These are phyloP conservation scores for Pseudolaguvia tuberculata DNA, from an alignment of 2,113 vertebrate species.

Conservation along the genomic window DNA sequence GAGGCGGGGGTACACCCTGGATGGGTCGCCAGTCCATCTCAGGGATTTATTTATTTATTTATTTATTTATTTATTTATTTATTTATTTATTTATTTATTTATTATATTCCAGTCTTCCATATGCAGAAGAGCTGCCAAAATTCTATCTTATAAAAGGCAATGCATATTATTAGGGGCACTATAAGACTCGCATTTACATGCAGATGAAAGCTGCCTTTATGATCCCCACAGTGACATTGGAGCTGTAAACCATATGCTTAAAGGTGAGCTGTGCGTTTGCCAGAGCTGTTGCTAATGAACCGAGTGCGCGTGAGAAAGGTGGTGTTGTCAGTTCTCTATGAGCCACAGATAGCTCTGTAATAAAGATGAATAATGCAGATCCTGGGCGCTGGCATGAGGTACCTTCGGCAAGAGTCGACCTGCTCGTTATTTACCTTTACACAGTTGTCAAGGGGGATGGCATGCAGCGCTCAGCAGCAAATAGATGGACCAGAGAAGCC, in stretches of 20 bases:
- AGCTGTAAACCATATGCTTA: slow-evolving; percentile 26
- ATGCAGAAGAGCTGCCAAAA: background rate
- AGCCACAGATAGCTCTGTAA: slow-evolving; percentile 51
- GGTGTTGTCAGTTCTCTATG: slow-evolving; percentile 49
- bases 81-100: no score
- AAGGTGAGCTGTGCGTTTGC: slow-evolving; percentile 20
- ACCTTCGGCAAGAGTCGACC: slow-evolving; percentile 55
- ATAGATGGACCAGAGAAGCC: slow-evolving; percentile 42
- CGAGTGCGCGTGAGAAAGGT: slow-evolving; percentile 41
- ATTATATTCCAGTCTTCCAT: slow-evolving; percentile 1
- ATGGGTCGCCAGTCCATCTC: no score
- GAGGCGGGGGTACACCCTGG: no score
- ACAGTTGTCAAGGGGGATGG: slow-evolving; percentile 45
- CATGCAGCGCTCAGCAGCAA: slow-evolving; percentile 33
- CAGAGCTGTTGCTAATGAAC: slow-evolving; percentile 50
- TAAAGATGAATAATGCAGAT: slow-evolving; percentile 66
- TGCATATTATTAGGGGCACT: slow-evolving; percentile 2
- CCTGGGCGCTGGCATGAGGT: slow-evolving; percentile 40
- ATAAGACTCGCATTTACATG: slow-evolving; percentile 10
- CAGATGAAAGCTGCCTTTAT: slow-evolving; percentile 15
- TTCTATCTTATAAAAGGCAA: background rate
- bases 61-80: no score
- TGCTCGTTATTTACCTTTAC: slow-evolving; percentile 62
- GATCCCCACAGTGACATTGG: slow-evolving; percentile 5
- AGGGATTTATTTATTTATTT: no score